Conservation (phyloP, 1,140 invertebrate species). For the Galendromus occidentalis region DNA sequence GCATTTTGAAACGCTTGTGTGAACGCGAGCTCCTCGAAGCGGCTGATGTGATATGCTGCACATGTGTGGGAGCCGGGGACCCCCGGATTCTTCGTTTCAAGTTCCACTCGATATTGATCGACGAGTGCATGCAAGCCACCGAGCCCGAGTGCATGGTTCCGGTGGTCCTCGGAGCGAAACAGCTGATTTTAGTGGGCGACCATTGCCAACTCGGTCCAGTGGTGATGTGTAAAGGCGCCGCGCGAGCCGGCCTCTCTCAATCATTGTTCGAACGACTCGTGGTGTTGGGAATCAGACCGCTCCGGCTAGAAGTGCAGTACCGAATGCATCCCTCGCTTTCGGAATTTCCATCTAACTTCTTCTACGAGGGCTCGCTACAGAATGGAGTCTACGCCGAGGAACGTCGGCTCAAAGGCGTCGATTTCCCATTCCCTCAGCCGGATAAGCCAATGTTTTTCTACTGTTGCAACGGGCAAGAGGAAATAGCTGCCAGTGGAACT, state of each 20-base stretch:
- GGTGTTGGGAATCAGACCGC: slow-evolving; percentile 80
- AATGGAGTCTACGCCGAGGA: slow-evolving; percentile 96
- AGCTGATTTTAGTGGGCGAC: slow-evolving; percentile 86
- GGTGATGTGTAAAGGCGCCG: slow-evolving; percentile 98
- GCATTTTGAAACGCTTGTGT: slow-evolving; percentile 68
- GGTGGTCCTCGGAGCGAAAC: slow-evolving; percentile 86
- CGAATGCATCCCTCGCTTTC: slow-evolving; percentile 95
- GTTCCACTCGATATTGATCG: slow-evolving; percentile 92
- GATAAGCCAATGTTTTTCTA: slow-evolving; percentile 99
- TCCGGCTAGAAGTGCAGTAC: slow-evolving; percentile 92
- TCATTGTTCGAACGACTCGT: slow-evolving; percentile 93
- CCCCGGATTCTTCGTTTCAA: slow-evolving; percentile 69
- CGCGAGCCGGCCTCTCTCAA: slow-evolving; percentile 83
- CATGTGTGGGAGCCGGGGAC: slow-evolving; percentile 95
- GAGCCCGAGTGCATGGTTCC: slow-evolving; percentile 98
- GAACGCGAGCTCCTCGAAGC: slow-evolving; percentile 72
- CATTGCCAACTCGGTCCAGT: slow-evolving; percentile 97
- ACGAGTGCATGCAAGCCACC: slow-evolving; percentile 88
- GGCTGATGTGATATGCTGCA: slow-evolving; percentile 97
- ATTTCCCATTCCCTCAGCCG: slow-evolving; percentile 90
- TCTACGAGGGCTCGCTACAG: slow-evolving; percentile 94
- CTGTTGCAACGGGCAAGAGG: slow-evolving; percentile 91
- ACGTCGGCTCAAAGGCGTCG: slow-evolving; percentile 63
- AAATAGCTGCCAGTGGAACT: slow-evolving; percentile 92
- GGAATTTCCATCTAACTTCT: slow-evolving; percentile 95